A percentile compares a stretch with the other conserved stretches of the same genome.
phyloP scores from a whole-genome alignment of 1,140 invertebrate species.

The Magallana angulata region DNA sequence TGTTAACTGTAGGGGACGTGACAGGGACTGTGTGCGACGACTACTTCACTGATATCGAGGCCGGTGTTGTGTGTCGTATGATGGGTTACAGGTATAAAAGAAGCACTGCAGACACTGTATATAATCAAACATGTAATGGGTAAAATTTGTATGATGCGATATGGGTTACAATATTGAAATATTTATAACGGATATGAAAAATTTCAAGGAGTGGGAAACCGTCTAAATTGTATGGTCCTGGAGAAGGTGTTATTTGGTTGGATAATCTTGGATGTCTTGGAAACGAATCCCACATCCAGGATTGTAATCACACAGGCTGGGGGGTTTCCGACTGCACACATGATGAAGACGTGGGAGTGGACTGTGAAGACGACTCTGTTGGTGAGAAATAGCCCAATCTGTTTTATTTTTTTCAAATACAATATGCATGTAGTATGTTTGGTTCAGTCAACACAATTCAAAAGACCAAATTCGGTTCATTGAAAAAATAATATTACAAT shows the following conservation, averaged over 20 bases:
- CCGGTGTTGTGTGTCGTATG: slow-evolving; percentile 84
- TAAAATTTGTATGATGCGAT: slow-evolving; percentile 77
- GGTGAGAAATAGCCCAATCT: not conserved
- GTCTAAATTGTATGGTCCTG: slow-evolving; percentile 74
- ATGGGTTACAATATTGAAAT: not conserved
- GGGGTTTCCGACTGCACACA: slow-evolving; percentile 86
- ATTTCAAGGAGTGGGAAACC: slow-evolving; percentile 28
- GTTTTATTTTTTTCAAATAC: too few species aligned
- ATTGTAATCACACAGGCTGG: slow-evolving; percentile 88
- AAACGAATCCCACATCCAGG: slow-evolving; percentile 85
- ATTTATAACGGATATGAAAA: not conserved
- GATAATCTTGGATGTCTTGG: slow-evolving; percentile 87
- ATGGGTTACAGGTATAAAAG: not conserved
- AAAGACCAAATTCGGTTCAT: too few species aligned
- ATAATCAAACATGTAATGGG: too few species aligned
- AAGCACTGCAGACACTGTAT: too few species aligned
- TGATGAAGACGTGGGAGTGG: slow-evolving; percentile 82
- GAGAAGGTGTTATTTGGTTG: slow-evolving; percentile 82
- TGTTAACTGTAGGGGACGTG: slow-evolving; percentile 85
- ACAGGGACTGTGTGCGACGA: slow-evolving; percentile 90
- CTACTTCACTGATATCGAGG: slow-evolving; percentile 85
- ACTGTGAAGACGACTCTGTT: slow-evolving; percentile 57
- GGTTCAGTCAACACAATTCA: too few species aligned
- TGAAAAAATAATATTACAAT: too few species aligned
- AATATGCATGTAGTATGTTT: too few species aligned